phyloP scores from a whole-genome alignment of 2,888 invertebrate genomes.

The Hydrotaea diabolus region DNA sequence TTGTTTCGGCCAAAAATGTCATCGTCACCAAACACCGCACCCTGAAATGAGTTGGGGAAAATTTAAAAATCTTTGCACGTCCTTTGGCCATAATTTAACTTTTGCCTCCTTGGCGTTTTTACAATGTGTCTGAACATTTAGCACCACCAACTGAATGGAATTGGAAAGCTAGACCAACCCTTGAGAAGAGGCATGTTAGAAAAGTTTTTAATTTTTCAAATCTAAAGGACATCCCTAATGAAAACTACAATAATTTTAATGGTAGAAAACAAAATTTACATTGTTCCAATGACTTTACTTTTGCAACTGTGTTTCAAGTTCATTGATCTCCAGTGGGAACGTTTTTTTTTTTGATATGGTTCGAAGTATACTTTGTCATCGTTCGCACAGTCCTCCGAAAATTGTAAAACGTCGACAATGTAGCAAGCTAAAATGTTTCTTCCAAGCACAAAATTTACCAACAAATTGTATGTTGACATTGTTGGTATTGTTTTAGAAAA shows the following conservation, averaged over 20 bases:
- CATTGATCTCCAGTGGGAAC: constrained; percentile 29
- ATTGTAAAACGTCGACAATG: background rate
- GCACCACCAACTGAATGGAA: background rate
- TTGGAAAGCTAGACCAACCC: background rate
- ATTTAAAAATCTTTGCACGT: constrained; percentile 2
- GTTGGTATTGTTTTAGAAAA: background rate
- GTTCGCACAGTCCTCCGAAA: background rate
- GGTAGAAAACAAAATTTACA: background rate
- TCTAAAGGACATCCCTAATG: background rate
- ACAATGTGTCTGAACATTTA: background rate
- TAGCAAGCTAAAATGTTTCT: no score
- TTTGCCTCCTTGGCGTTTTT: background rate
- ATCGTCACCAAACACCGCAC: no score
- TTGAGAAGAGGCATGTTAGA: background rate
- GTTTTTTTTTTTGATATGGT: no score
- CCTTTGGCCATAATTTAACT: background rate
- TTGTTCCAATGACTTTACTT: background rate
- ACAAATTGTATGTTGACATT: background rate
- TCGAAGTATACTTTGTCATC: background rate
- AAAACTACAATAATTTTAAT: background rate
- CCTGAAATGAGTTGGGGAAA: background rate
- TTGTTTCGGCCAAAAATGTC: no score
- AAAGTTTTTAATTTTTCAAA: background rate
- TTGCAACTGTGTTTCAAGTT: constrained; percentile 47
- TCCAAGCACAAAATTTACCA: background rate